Conservation (phyloP, 37 sponge, comb jelly and placozoan genomes). For the Halisarca cf. caerulea region DNA sequence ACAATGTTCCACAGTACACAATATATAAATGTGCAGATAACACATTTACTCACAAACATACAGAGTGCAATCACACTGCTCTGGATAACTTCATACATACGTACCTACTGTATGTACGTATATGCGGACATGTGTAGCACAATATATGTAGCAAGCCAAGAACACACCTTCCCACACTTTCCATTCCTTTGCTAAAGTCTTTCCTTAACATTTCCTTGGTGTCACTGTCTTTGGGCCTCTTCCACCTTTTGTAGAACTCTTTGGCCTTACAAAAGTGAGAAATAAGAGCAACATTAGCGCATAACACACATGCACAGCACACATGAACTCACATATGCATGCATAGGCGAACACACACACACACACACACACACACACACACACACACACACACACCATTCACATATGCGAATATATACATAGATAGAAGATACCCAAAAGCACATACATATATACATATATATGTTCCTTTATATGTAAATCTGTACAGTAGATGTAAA, state of each 20-base stretch:
- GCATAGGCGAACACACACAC: constrained; percentile 36
- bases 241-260: constrained; percentile 78
- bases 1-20: too few species aligned
- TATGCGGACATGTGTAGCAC: too few species aligned
- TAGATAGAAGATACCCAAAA: constrained; percentile 21
- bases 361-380: constrained; percentile 28
- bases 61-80: too few species aligned
- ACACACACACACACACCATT: too few species aligned
- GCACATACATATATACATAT: constrained; percentile 32
- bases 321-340: not conserved
- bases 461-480: too few species aligned
- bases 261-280: constrained; percentile 57
- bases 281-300: too few species aligned
- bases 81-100: too few species aligned
- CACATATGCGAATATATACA: not conserved
- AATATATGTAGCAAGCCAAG: too few species aligned
- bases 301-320: not conserved
- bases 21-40: too few species aligned
- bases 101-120: too few species aligned
- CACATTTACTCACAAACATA: too few species aligned
- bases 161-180: constrained; percentile 82
- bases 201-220: constrained; percentile 66
- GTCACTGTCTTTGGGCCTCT: constrained; percentile 31
- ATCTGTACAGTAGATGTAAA: too few species aligned
- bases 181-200: constrained; percentile 87